Percentiles rank a stretch among this genome's conserved stretches.
Conservation (phyloP, 2,888 invertebrate species). For the Phoronis australis region DNA sequence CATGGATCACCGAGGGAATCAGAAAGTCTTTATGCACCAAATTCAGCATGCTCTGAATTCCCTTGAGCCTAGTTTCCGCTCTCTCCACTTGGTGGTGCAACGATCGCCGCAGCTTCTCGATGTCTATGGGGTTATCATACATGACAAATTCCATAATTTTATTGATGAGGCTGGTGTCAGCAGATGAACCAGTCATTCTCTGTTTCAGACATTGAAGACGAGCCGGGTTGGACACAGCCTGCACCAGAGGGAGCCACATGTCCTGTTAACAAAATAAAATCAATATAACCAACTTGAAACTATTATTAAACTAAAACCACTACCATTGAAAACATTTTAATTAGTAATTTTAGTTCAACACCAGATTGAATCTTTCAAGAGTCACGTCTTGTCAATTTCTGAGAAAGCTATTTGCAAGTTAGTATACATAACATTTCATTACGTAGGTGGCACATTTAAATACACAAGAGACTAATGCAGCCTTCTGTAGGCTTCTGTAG, state of each 20-base stretch:
- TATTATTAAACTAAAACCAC: no score
- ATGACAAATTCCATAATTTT: conserved; percentile 77
- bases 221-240: conserved; percentile 33
- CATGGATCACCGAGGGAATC: conserved; percentile 70
- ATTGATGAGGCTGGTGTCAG: conserved; percentile 38
- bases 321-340: no score
- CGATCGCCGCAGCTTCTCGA: conserved; percentile 78
- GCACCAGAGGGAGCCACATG: conserved; percentile 40
- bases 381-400: no score
- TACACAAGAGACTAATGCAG: no score
- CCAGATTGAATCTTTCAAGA: no score
- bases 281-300: neutral
- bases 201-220: conserved; percentile 43
- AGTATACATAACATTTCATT: no score
- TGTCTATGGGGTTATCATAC: conserved; percentile 75
- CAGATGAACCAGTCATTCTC: conserved; percentile 37
- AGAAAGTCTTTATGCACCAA: conserved; percentile 60
- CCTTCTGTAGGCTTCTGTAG: no score
- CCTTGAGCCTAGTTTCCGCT: conserved; percentile 75
- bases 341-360: no score
- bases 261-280: conserved; percentile 23
- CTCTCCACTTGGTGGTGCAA: conserved; percentile 87
- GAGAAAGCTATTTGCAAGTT: no score
- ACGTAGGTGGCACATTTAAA: no score
- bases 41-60: conserved; percentile 73